Evolutionary conservation across 2,113 vertebrate genomes (phyloP).

Genomic region (Alaudala cheleensis): DNA sequence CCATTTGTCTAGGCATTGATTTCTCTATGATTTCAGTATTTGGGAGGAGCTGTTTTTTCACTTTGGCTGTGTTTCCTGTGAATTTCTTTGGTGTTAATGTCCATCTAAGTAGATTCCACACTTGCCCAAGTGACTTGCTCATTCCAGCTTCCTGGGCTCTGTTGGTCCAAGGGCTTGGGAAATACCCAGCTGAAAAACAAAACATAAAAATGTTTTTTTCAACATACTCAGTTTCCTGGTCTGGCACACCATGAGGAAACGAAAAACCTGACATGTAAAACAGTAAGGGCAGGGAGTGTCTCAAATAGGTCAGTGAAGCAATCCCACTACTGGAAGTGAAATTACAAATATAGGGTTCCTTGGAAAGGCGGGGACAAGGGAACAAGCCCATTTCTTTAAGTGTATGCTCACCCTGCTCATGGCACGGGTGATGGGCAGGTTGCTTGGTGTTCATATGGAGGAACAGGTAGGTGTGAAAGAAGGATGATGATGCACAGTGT

Average conservation of each 20-base stretch:
- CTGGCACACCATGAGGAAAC: background rate
- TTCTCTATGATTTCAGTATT: background rate
- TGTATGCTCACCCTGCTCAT: background rate
- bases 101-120: background rate
- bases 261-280: background rate
- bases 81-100: background rate
- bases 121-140: background rate
- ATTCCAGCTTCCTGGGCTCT: background rate
- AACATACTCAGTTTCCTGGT: background rate
- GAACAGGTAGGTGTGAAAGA: background rate
- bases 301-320: background rate
- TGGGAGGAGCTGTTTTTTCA: background rate
- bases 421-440: accelerated
- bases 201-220: background rate
- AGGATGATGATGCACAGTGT: accelerated
- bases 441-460: background rate
- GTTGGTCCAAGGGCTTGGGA: background rate
- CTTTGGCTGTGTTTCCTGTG: background rate
- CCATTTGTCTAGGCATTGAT: background rate
- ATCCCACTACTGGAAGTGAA: background rate
- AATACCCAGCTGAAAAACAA: background rate
- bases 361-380: background rate
- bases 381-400: background rate
- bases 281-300: background rate
- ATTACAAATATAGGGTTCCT: background rate